These are phyloP conservation scores for Sebastes goodei DNA, from an alignment of 2,797 vertebrate species.

Conservation along the genomic window DNA sequence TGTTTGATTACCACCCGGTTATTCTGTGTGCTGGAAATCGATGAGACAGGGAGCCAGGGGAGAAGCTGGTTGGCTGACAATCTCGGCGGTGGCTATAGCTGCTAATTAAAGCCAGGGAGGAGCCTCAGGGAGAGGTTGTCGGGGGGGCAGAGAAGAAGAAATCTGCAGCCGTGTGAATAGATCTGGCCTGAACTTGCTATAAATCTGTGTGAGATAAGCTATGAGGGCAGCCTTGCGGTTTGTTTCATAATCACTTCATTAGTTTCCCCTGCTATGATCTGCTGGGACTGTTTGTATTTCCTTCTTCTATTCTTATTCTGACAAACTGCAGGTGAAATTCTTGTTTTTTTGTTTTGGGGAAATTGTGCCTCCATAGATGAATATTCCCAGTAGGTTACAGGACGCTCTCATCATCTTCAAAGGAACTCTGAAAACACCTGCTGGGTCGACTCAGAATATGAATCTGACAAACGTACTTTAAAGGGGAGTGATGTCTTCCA, in stretches of 20 bases:
- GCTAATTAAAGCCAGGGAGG: constrained; percentile 65
- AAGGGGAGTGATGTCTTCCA: constrained; percentile 16
- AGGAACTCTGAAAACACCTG: constrained; percentile 40
- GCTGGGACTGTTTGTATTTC: neutral
- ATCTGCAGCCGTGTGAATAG: constrained; percentile 32
- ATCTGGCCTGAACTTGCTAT: constrained; percentile 31
- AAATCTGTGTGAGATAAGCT: constrained; percentile 21
- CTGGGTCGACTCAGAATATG: constrained; percentile 17
- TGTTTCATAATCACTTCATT: constrained; percentile 52
- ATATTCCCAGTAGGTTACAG: constrained; percentile 14
- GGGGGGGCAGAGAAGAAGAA: constrained; percentile 27
- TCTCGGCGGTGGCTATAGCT: constrained; percentile 38
- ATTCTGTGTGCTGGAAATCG: constrained; percentile 60
- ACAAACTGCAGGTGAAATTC: constrained; percentile 16
- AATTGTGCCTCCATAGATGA: constrained; percentile 10
- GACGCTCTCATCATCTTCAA: constrained; percentile 28
- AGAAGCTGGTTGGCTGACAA: constrained; percentile 44
- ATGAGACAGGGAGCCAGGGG: constrained; percentile 58
- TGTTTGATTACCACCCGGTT: constrained; percentile 55
- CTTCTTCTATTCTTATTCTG: neutral
- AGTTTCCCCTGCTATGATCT: constrained; percentile 27
- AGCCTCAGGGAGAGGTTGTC: constrained; percentile 35
- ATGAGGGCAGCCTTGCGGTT: constrained; percentile 1
- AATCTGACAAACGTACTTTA: constrained; percentile 21
- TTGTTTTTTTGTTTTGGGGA: neutral